Evolutionary conservation across 2,113 vertebrate genomes (phyloP), one percentile per base, ranked within the genome.

Genomic region (Mormyrus lacerda): DNA sequence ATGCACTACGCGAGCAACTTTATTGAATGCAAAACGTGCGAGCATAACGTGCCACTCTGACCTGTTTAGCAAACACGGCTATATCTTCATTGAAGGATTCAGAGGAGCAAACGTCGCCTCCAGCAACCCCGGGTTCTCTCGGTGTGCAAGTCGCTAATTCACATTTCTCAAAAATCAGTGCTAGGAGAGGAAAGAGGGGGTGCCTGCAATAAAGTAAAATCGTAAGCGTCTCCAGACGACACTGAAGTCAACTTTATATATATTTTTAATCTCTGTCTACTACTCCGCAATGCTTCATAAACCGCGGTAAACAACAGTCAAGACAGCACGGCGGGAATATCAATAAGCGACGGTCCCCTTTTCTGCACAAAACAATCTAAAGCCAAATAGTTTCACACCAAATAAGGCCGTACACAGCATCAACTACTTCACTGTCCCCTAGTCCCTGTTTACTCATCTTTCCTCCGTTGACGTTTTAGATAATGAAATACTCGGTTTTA

Each of bases 121-220:
- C 98, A 90, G 98, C 98, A 95, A 99, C 98, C 94, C 98, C 98
- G 91, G 98, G 98, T 94, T 99, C 98, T 94, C 98, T 97, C 94
- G 98, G 98, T 92, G 98, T 99, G 96, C 98, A 99, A 92, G 98
- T 99, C 94, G 98, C 98, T 97, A 99, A 97, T 98, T 99, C 98
- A 97, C 98, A 99, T 98, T 99, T 99, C 97, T 99, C 98, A 97
- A 99, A 99, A 97, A 99, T 99, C 97, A 99, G 98, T 97, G 98
- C 98, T 97, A 99, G 97, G 94, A 99, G 97, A 93, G 98, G 98
- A 95, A 99, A 99, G 92, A 99, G 97, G 94, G 98, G 98, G 95
- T 99, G 98, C 97, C 98, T 99, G 97, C 91, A 97, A 48, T 94
- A 96, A 97, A 97, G 97, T 96, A 92, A 95, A 96, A 97, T 85